Evolutionary conservation across 2,797 vertebrate species (phyloP), one percentile per base, ranked within the genome.

Genomic region (Philypnodon macrostomus): DNA sequence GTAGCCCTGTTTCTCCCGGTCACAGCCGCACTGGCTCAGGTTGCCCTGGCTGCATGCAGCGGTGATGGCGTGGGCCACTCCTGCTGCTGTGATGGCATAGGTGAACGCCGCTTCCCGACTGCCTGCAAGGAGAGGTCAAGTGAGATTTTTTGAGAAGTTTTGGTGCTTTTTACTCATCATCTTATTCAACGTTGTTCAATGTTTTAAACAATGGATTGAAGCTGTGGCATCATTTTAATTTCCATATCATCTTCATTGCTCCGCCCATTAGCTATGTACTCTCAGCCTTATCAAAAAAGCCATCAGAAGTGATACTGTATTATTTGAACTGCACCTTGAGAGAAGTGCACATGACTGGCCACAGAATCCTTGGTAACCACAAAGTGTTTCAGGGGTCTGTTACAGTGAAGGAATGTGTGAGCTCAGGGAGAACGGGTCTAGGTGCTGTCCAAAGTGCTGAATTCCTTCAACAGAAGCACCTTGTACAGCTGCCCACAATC

Each of bases 61-160:
- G 0, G 96, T 98, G 78, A 98, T 93, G 0, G 96, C 92, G 0
- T 99, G 95, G 7, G 97, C 97, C 58, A 99, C 96, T 1, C 95
- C 95, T 0, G 97, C 96, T 0, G 97, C 96, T 0, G 94, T 97
- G 85, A 99, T 98, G 89, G 96, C 96, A 1, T 98, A 98, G 41
- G 96, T 99, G 87, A 99, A 99, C 4, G 97, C 97, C 8, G 97
- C 97, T 77, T 99, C 97, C 69, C 95, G 94, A 85, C 97, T 98
- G 86, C 97, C 97, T 99, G 64, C n/a, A 72, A 51, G 31, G 67
- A 53, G 52, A 45, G 57, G 42, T 40, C 11, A 42, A n/a, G 33
- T 26, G 30, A 23, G 21, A 23, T 23, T 23, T n/a, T n/a, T n/a
- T n/a, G n/a, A n/a, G n/a, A n/a, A n/a, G n/a, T n/a, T n/a, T n/a